Evolutionary conservation across 2,113 vertebrate genomes (phyloP).

Genomic region (Takifugu flavidus): DNA sequence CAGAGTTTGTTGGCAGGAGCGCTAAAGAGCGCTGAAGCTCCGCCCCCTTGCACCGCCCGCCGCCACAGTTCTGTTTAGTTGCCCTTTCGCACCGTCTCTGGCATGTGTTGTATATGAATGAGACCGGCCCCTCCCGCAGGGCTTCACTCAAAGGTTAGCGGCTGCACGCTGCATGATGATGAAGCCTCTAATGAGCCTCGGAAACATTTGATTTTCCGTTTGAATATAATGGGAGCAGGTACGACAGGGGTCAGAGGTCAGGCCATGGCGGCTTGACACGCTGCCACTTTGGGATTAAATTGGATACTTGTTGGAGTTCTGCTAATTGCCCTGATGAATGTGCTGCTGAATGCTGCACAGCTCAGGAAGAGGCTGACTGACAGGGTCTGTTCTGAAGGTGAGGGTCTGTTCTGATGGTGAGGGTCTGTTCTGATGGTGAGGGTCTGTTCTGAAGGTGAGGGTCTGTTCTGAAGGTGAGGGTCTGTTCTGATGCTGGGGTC

Average conservation of each 20-base stretch:
- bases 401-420: no score
- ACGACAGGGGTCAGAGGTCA: constrained; percentile 13
- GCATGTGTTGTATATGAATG: constrained; percentile 54
- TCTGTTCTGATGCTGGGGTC: no score
- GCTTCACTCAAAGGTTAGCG: constrained; percentile 54
- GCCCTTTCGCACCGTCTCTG: constrained; percentile 40
- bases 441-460: no score
- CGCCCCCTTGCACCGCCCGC: neutral
- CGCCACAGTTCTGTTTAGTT: constrained; percentile 30
- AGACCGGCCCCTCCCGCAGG: constrained; percentile 31
- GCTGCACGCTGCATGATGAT: constrained; percentile 42
- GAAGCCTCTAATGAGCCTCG: constrained; percentile 50
- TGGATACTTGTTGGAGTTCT: constrained; percentile 5
- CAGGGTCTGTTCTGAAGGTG: no score
- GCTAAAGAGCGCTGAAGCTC: neutral
- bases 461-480: no score
- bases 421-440: no score
- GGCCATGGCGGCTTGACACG: neutral
- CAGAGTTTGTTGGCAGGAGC: no score
- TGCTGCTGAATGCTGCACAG: neutral
- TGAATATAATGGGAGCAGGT: constrained; percentile 28
- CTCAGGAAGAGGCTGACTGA: no score
- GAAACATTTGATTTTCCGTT: constrained; percentile 12
- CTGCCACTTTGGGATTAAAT: neutral
- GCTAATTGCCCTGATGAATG: constrained; percentile 8